A percentile compares a stretch with the other conserved stretches of the same genome.
These are phyloP conservation scores for Heliconius nattereri DNA, from an alignment of 1,140 invertebrate species.

Conservation along the genomic window DNA sequence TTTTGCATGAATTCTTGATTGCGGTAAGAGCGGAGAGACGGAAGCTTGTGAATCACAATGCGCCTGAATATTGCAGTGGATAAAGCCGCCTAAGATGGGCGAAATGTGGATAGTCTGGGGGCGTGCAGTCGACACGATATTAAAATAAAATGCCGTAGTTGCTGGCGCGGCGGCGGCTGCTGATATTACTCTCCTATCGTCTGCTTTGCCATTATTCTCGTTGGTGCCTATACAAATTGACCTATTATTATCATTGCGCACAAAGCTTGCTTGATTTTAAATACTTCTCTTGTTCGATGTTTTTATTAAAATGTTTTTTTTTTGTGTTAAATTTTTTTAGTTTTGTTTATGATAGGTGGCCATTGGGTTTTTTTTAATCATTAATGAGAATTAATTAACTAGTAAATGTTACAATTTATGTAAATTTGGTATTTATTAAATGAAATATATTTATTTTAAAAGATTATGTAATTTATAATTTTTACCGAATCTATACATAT, in stretches of 20 bases:
- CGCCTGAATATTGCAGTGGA: slow-evolving; percentile 59
- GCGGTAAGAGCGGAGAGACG: slow-evolving; percentile 61
- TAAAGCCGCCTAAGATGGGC: slow-evolving; percentile 52
- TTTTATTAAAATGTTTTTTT: slow-evolving; percentile 18
- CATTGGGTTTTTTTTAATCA: no score
- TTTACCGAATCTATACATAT: no score
- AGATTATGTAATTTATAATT: no score
- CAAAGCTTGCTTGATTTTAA: slow-evolving; percentile 32
- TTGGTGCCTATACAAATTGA: slow-evolving; percentile 49
- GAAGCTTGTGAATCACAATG: slow-evolving; percentile 69
- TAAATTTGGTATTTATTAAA: no score
- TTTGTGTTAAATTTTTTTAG: slow-evolving; percentile 3
- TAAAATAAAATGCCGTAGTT: slow-evolving; percentile 65
- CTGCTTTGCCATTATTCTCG: slow-evolving; percentile 47
- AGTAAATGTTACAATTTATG: no score
- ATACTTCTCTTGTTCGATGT: slow-evolving; percentile 21
- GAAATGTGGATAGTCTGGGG: slow-evolving; percentile 55
- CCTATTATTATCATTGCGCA: slow-evolving; percentile 44
- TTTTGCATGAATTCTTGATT: slow-evolving; percentile 63
- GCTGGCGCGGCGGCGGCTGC: slow-evolving; percentile 42
- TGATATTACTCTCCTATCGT: slow-evolving; percentile 57
- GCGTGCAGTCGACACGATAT: slow-evolving; percentile 67
- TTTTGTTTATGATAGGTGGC: neutral
- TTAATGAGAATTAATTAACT: no score
- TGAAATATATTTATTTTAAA: neutral